These are phyloP conservation scores for Epicauta chinensis DNA, from an alignment of 1,140 invertebrate genomes.

Conservation along the genomic window DNA sequence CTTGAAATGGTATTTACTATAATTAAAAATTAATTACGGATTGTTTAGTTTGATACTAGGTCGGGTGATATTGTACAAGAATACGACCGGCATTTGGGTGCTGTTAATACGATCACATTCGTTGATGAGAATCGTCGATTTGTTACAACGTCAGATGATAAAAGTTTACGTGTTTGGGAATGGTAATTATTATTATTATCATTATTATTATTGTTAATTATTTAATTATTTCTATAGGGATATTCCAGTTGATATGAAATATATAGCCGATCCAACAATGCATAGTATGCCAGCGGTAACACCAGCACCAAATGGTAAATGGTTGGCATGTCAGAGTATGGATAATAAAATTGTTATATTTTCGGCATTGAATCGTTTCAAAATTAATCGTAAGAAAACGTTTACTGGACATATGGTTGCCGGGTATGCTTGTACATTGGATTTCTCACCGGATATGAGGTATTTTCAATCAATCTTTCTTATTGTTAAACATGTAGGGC, in stretches of 20 bases:
- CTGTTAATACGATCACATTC: constrained; percentile 98
- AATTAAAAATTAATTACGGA: too few species aligned
- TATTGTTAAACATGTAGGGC: too few species aligned
- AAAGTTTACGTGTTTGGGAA: constrained; percentile 98
- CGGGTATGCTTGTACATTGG: constrained; percentile 94
- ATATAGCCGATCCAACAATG: constrained; percentile 99
- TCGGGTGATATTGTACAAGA: constrained; percentile 96
- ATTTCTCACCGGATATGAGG: constrained; percentile 99
- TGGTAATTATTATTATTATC: constrained; percentile 55
- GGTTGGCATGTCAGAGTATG: constrained; percentile 98
- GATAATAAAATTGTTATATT: constrained; percentile 99
- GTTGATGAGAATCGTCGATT: constrained; percentile 97
- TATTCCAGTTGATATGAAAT: constrained; percentile 99
- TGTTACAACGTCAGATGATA: constrained; percentile 98
- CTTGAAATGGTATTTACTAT: too few species aligned
- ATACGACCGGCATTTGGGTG: constrained; percentile 97
- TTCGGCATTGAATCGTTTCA: constrained; percentile 93
- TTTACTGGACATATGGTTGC: constrained; percentile 99
- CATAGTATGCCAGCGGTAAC: constrained; percentile 98
- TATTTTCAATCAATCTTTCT: too few species aligned
- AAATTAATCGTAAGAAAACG: constrained; percentile 95
- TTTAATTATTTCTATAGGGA: constrained; percentile 52
- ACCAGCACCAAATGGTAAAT: constrained; percentile 93
- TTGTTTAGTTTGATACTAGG: constrained; percentile 92
- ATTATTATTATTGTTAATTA: not conserved